Conservation (phyloP, 2,888 invertebrate species). For the Elegia similella region DNA sequence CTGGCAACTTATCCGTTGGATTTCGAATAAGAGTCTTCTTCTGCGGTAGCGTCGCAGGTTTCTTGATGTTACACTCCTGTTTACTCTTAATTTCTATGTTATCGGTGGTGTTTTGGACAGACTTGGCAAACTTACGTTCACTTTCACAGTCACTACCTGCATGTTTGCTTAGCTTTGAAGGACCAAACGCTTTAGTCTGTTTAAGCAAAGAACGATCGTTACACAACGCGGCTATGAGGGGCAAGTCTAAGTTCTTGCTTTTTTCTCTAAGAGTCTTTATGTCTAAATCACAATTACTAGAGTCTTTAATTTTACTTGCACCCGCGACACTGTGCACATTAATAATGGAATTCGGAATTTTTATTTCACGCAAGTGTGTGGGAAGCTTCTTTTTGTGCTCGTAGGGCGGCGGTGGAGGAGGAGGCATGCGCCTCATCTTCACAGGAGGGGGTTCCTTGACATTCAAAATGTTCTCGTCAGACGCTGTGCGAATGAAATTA, state of each 20-base stretch:
- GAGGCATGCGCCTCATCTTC: conserved; percentile 79
- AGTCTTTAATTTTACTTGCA: conserved; percentile 61
- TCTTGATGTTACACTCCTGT: conserved; percentile 81
- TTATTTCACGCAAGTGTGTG: conserved; percentile 71
- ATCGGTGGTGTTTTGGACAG: conserved; percentile 71
- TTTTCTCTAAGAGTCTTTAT: conserved; percentile 93
- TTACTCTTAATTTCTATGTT: conserved; percentile 69
- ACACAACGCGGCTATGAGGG: conserved; percentile 95
- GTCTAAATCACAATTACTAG: conserved; percentile 82
- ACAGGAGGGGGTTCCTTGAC: conserved; percentile 75
- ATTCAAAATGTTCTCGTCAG: conserved; percentile 90
- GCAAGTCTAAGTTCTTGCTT: conserved; percentile 94
- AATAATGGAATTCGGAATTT: conserved; percentile 42
- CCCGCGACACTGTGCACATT: conserved; percentile 51
- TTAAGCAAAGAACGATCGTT: conserved; percentile 94
- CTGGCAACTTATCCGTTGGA: conserved; percentile 89
- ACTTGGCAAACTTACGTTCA: conserved; percentile 68
- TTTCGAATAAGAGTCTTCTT: conserved; percentile 82
- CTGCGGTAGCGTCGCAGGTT: conserved; percentile 84
- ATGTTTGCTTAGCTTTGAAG: conserved; percentile 83
- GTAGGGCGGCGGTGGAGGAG: conserved; percentile 78
- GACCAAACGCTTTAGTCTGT: conserved; percentile 93
- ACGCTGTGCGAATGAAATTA: conserved; percentile 86
- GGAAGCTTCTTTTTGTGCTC: conserved; percentile 79
- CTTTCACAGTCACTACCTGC: conserved; percentile 70